These are phyloP conservation scores for Otolemur crassicaudatus DNA, from an alignment of 2,797 vertebrate genomes.

Conservation along the genomic window DNA sequence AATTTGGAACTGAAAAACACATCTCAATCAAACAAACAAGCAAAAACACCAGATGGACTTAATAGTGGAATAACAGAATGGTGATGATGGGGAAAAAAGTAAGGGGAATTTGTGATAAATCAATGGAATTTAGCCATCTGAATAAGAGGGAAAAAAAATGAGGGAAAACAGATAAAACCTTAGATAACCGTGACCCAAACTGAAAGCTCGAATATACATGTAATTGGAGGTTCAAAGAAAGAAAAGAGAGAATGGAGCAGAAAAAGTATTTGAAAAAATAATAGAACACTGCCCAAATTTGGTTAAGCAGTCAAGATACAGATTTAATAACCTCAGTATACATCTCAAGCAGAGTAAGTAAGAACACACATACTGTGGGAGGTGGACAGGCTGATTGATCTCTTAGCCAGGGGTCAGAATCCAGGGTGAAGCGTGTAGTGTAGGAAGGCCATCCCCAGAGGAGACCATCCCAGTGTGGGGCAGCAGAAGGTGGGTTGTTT, in stretches of 20 bases:
- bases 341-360: no score
- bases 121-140: background rate
- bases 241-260: background rate
- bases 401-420: no score
- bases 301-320: no score
- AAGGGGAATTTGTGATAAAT: background rate
- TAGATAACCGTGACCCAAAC: background rate
- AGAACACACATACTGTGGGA: no score
- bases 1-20: conserved; percentile 2
- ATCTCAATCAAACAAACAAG: background rate
- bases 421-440: no score
- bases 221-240: background rate
- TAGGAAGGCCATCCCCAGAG: no score
- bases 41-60: background rate
- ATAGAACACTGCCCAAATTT: no score
- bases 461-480: no score
- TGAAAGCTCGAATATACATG: background rate
- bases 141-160: background rate
- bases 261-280: no score
- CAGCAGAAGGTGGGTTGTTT: no score
- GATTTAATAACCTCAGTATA: no score
- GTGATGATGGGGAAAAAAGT: background rate
- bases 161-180: background rate
- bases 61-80: background rate
- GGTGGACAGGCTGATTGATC: no score